Evolutionary conservation across 2,888 invertebrate species (phyloP), one percentile per base, ranked within the genome.

Genomic region (Campoplex nolae): DNA sequence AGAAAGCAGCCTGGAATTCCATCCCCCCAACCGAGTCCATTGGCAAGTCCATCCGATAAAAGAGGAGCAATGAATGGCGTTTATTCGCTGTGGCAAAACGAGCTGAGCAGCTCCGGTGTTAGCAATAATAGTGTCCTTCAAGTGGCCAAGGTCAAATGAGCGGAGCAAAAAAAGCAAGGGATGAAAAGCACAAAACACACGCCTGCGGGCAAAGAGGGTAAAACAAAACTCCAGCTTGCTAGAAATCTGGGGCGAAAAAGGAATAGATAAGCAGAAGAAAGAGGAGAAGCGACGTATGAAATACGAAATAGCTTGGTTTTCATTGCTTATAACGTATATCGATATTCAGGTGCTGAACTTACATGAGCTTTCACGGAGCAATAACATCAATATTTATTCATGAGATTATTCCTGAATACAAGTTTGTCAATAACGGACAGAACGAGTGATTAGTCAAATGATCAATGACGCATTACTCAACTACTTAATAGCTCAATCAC

Each of bases 81-180:
- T 74, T 58, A 78, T 18, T 13, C 48, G 32, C 38, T 67, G 58
- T 45, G 45, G 56, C 38, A 23, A 67, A 79, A 79, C 58, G 48
- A 74, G 68, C 28, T 28, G n/a, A 67, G 32, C 58, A 74, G 68
- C 58, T 84, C 42, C 74, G 70, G 16, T 13, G 65, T 74, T 78
- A 62, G 68, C 28, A n/a, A 73, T 32, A 35, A 7, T 68, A 68
- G 77, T 48, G 58, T 48, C 70, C 58, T 75, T 75, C 58, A 71
- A 70, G 68, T 75, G 68, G 62, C 65, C 74, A 85, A 85, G 68
- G 82, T 78, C 82, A 58, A 85, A 48, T 2, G 58, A 67, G 28
- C 35, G 32, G 42, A 32, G 68, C 18, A 70, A 80, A 38, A 45
- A 32, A 35, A 35, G 62, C 48, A 7, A 7, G 32, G 42, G 8